Conservation (phyloP, 2,797 vertebrate species). For the Coccyzus lansbergi region DNA sequence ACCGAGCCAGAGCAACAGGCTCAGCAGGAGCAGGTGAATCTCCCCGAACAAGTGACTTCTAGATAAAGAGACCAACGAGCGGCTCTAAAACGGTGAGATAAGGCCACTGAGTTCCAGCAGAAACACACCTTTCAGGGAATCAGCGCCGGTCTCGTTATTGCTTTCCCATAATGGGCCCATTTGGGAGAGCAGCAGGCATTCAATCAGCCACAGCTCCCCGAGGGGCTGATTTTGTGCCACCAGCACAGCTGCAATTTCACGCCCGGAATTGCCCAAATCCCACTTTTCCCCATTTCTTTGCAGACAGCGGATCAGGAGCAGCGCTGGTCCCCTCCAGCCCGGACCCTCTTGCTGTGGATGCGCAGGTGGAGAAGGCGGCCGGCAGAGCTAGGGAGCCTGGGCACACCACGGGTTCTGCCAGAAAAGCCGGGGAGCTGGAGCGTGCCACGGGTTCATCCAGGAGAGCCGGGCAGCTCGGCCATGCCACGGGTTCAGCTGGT, state of each 20-base stretch:
- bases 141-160: background rate
- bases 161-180: background rate
- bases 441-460: background rate
- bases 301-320: constrained; percentile 39
- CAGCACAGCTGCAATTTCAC: background rate
- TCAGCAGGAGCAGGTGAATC: background rate
- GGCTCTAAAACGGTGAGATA: background rate
- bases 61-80: background rate
- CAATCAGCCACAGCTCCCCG: background rate
- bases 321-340: background rate
- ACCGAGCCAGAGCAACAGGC: background rate
- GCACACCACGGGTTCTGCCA: background rate
- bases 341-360: background rate
- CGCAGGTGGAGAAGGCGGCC: background rate
- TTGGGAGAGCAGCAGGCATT: background rate
- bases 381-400: background rate
- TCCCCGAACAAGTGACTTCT: background rate
- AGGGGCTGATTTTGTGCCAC: background rate
- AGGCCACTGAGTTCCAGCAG: background rate
- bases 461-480: background rate
- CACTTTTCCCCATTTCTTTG: background rate
- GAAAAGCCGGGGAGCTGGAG: rapidly evolving
- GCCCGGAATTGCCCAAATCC: background rate
- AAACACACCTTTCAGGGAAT: background rate
- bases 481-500: background rate